Percentiles rank a stretch among this genome's conserved stretches.
phyloP scores from a whole-genome alignment of 1,140 invertebrate species.

The Diachasma alloeum region DNA sequence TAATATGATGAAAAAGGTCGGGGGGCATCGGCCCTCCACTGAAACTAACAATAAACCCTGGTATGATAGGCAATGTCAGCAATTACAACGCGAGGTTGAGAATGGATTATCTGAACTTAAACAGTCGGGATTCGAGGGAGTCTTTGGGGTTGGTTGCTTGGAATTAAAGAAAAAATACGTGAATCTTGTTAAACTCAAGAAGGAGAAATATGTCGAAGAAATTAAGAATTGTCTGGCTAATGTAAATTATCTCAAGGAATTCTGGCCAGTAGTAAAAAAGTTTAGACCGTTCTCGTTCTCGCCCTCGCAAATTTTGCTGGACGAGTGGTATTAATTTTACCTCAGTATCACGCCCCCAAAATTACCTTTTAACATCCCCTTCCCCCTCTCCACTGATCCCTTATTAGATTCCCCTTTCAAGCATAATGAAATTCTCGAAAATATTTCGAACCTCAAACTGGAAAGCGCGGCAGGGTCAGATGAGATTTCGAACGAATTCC shows the following conservation, averaged over 20 bases:
- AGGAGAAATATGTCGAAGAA: neutral
- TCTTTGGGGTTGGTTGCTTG: neutral
- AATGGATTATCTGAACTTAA: neutral
- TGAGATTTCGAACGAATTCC: constrained; percentile 27
- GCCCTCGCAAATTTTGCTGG: neutral
- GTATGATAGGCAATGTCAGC: neutral
- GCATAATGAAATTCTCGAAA: neutral
- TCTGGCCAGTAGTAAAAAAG: neutral
- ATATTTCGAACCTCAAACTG: constrained; percentile 16
- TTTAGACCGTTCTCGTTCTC: neutral
- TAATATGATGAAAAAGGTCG: neutral
- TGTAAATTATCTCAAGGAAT: neutral
- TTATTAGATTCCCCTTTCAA: constrained; percentile 5
- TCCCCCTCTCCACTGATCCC: neutral
- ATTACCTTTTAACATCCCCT: neutral
- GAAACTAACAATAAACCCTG: neutral
- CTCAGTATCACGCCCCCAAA: neutral
- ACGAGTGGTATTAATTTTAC: neutral
- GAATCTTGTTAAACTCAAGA: neutral
- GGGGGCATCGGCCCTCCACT: neutral
- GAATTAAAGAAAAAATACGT: neutral
- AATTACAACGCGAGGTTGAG: neutral
- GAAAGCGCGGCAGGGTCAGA: neutral
- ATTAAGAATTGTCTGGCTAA: neutral
- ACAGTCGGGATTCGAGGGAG: neutral